These are phyloP conservation scores for Napeogenes inachia DNA, from an alignment of 2,888 invertebrate genomes.

Conservation along the genomic window DNA sequence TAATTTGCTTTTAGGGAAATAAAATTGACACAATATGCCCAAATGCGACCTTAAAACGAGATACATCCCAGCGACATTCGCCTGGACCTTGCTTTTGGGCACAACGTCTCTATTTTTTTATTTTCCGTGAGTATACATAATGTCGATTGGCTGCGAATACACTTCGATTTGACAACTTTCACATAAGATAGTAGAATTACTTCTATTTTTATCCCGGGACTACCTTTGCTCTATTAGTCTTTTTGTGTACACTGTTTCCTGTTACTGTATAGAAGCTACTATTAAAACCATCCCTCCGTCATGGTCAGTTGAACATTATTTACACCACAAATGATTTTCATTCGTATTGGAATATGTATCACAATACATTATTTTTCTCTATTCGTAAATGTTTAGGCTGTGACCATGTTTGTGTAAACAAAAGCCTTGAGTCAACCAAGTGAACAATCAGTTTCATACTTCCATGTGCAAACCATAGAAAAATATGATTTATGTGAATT, in stretches of 20 bases:
- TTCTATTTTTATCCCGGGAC: conserved; percentile 64
- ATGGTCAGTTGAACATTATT: conserved; percentile 24
- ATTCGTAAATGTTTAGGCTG: conserved; percentile 15
- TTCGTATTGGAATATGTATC: conserved; percentile 23
- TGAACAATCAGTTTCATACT: conserved; percentile 27
- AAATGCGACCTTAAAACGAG: conserved; percentile 97
- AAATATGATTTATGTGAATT: too few relatives aligned
- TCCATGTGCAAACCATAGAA: conserved; percentile 19
- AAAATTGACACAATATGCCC: conserved; percentile 85
- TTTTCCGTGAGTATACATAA: conserved; percentile 92
- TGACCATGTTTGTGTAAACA: conserved; percentile 43
- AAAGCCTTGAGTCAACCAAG: conserved; percentile 31
- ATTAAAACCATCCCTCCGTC: conserved; percentile 13
- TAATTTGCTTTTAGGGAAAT: conserved; percentile 69
- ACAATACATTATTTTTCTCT: conserved; percentile 16
- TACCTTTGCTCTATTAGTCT: conserved; percentile 48
- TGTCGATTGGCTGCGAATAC: conserved; percentile 59
- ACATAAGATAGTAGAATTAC: conserved; percentile 62
- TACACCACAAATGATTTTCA: conserved; percentile 25
- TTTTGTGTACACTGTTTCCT: conserved; percentile 31
- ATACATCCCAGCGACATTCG: conserved; percentile 98
- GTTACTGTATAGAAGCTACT: conserved; percentile 20
- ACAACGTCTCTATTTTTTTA: conserved; percentile 97
- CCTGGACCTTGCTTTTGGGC: conserved; percentile 96
- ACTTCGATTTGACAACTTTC: conserved; percentile 73